Conservation (phyloP, 2,113 vertebrate genomes). For the Rhea americana region DNA sequence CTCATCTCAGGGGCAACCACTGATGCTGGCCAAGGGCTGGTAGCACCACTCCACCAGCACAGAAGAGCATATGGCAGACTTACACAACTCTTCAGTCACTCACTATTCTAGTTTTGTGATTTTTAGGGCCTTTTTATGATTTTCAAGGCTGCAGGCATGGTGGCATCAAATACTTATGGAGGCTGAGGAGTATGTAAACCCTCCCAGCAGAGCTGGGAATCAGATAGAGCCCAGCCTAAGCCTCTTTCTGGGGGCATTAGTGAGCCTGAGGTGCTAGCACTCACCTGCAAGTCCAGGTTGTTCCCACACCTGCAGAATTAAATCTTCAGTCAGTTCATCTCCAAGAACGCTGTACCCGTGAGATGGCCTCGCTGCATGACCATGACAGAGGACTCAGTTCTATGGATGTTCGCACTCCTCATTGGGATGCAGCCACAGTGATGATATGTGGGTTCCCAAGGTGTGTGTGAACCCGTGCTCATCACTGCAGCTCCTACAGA, state of each 20-base stretch:
- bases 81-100: background rate
- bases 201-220: background rate
- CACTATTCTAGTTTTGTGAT: background rate
- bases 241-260: background rate
- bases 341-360: too few species aligned
- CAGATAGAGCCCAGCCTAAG: background rate
- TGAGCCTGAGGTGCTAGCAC: background rate
- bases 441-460: too few species aligned
- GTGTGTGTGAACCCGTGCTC: background rate
- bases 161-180: background rate
- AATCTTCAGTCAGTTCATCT: too few species aligned
- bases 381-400: too few species aligned
- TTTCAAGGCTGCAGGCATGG: background rate
- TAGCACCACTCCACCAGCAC: too few species aligned
- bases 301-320: too few species aligned
- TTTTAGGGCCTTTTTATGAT: background rate
- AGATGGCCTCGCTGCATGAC: too few species aligned
- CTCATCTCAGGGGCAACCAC: background rate
- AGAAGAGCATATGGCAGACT: too few species aligned
- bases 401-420: background rate
- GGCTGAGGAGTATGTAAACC: background rate
- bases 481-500: rapidly evolving
- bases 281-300: background rate
- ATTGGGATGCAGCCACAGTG: rapidly evolving
- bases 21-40: background rate